Evolutionary conservation across 1,140 invertebrate genomes (phyloP).

Genomic region (Elymnias hypermnestra): DNA sequence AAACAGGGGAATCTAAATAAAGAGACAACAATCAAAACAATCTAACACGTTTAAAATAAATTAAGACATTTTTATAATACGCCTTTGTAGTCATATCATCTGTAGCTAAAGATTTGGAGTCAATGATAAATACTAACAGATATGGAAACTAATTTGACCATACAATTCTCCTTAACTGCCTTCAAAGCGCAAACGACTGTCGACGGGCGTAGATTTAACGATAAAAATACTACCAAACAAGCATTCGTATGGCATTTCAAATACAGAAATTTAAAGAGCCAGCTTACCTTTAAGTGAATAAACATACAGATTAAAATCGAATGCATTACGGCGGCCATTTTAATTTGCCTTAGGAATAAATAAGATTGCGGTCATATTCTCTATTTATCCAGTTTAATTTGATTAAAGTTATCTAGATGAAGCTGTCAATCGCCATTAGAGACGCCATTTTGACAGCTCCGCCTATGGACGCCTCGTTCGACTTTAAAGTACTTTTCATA

Average conservation of each 20-base stretch:
- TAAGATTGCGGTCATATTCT: conserved; percentile 5
- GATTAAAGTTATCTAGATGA: conserved; percentile 56
- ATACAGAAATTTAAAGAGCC: not conserved
- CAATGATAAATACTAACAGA: conserved; percentile 34
- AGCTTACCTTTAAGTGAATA: not conserved
- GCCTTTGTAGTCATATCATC: conserved; percentile 1
- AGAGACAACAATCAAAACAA: not conserved
- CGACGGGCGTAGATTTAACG: conserved; percentile 37
- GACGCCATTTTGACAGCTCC: conserved; percentile 37
- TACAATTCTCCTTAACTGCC: conserved; percentile 39
- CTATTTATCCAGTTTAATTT: conserved; percentile 42
- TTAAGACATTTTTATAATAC: conserved; percentile 13
- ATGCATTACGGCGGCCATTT: not conserved
- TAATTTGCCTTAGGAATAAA: not conserved
- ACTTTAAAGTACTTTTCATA: not conserved
- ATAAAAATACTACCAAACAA: conserved; percentile 34
- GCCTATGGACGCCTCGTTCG: conserved; percentile 5
- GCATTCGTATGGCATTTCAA: conserved; percentile 10
- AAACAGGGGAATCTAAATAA: not conserved
- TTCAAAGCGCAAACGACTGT: conserved; percentile 49
- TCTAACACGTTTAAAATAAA: conserved; percentile 7
- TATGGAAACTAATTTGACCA: conserved; percentile 50
- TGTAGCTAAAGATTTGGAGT: conserved; percentile 23
- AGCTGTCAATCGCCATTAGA: conserved; percentile 50
- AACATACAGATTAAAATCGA: not conserved